phyloP scores from a whole-genome alignment of 2,888 invertebrate species.

The Dolomedes plantarius region DNA sequence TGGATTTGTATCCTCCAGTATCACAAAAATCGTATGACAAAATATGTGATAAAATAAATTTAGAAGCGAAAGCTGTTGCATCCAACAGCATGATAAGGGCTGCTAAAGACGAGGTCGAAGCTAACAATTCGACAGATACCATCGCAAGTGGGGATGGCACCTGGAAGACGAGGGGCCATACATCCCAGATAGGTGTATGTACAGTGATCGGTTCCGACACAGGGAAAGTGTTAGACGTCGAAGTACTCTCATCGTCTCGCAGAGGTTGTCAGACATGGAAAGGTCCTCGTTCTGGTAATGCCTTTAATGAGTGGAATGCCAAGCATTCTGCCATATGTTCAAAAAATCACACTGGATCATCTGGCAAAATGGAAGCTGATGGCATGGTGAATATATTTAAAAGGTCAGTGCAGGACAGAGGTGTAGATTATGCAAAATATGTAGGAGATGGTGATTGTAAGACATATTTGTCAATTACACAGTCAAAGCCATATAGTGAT shows the following conservation, averaged over 20 bases:
- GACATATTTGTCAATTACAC: neutral
- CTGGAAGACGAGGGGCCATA: too few species aligned
- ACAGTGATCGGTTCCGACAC: too few species aligned
- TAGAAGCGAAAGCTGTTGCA: neutral
- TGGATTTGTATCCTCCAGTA: neutral
- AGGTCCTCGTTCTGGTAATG: too few species aligned
- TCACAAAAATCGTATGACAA: neutral
- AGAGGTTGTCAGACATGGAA: too few species aligned
- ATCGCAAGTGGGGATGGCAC: neutral
- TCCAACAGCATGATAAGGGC: neutral
- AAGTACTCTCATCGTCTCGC: neutral
- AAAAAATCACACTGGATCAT: constrained; percentile 8
- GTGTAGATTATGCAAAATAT: neutral
- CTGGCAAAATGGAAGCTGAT: constrained; percentile 19
- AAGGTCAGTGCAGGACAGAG: neutral
- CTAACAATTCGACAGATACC: neutral
- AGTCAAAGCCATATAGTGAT: neutral
- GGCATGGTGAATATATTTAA: neutral
- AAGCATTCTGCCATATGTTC: too few species aligned
- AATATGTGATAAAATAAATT: neutral
- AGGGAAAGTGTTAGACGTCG: neutral
- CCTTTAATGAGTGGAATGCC: too few species aligned
- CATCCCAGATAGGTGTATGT: too few species aligned
- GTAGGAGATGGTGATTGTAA: constrained; percentile 19
- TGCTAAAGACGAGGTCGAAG: neutral